phyloP scores from a whole-genome alignment of 2,888 invertebrate genomes.

The Bruchidius siliquastri region DNA sequence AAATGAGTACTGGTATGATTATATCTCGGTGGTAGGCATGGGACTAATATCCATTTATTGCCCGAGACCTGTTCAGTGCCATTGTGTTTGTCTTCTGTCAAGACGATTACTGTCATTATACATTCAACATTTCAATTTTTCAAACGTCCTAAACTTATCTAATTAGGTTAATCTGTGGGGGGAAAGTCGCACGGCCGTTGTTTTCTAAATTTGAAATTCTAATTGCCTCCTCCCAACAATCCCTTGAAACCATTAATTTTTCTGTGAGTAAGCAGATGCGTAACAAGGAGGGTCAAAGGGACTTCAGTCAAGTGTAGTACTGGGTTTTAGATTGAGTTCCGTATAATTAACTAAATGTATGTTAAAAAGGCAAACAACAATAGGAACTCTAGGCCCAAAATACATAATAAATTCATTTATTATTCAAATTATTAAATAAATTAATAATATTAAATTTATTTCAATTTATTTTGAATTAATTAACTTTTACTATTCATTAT shows the following conservation, averaged over 20 bases:
- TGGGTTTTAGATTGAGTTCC: no score
- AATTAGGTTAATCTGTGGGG: neutral
- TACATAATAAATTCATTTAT: no score
- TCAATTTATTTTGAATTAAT: no score
- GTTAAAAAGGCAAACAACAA: no score
- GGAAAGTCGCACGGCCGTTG: neutral
- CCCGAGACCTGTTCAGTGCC: neutral
- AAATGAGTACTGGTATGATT: no score
- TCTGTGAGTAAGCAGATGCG: neutral
- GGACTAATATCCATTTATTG: neutral
- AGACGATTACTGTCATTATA: neutral
- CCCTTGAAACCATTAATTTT: neutral
- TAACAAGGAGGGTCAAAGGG: neutral
- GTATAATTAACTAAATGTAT: no score
- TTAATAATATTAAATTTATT: no score
- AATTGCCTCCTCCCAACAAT: neutral
- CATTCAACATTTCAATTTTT: neutral
- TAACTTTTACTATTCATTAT: no score
- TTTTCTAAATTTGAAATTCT: neutral
- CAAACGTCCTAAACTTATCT: neutral
- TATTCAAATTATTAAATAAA: no score
- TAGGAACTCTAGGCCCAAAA: no score
- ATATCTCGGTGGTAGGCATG: neutral
- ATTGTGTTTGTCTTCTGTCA: neutral
- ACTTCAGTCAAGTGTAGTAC: no score